Conservation (phyloP, 2,113 vertebrate species). For the Podocnemis expansa region DNA sequence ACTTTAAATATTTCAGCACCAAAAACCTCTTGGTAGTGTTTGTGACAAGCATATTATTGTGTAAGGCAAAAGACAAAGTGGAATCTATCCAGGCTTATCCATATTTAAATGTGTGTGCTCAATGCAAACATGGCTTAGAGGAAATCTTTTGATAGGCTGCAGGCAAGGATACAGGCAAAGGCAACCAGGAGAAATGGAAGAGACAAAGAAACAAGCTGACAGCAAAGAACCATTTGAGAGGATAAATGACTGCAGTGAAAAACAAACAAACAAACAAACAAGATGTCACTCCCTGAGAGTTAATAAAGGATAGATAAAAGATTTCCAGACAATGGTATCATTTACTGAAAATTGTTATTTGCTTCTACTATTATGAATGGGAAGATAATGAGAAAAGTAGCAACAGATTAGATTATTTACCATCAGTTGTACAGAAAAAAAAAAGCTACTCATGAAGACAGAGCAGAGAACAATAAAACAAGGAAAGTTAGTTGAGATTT, state of each 20-base stretch:
- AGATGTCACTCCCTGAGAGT: neutral
- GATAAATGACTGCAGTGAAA: neutral
- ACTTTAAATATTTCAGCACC: conserved; percentile 72
- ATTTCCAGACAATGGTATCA: rapidly evolving
- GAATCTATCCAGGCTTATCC: conserved; percentile 70
- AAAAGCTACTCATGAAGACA: neutral
- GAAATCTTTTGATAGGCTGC: conserved; percentile 57
- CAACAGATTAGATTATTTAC: neutral
- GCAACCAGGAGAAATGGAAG: neutral
- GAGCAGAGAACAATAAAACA: neutral
- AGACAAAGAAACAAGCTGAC: neutral
- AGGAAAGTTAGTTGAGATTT: neutral
- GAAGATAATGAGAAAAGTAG: neutral
- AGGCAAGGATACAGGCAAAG: conserved; percentile 59
- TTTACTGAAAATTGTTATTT: neutral
- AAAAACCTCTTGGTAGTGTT: conserved; percentile 72
- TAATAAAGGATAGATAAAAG: rapidly evolving
- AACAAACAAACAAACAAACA: neutral
- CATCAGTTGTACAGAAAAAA: neutral
- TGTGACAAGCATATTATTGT: conserved; percentile 69
- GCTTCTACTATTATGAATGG: neutral
- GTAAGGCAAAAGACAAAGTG: conserved; percentile 76
- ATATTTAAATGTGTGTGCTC: conserved; percentile 72
- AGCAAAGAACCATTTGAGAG: conserved; percentile 32
- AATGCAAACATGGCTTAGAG: conserved; percentile 33